Base-by-base conservation (phyloP, 2,888 invertebrate species). In the Oegoconia quadripuncta region DNA sequence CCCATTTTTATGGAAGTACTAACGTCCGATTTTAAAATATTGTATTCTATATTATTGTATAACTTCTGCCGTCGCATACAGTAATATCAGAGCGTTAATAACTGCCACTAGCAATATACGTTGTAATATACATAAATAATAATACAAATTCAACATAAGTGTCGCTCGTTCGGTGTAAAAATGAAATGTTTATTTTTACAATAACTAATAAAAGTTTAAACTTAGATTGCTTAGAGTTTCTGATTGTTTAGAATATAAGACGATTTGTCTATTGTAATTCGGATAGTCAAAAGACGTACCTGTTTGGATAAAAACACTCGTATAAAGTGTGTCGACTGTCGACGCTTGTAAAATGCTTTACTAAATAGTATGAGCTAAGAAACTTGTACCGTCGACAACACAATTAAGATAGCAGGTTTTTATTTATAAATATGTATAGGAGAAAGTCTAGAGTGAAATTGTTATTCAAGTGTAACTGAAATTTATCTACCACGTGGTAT, bases 31-130 rank as follows among this genome's bases (percentile, higher is more conserved):
- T 18, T 27, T 5, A 16, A 20, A 22, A 4, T 12, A 31, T 20
- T 31, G 18, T 18, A 31, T 17, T 20, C 31, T 12, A 12, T 31
- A 6, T 11, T 27, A 26, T 8, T 29, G 13, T 29, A 29, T n/a
- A 32, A 32, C 28, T 28, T 27, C 34, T 34, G 30, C 34, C 41
- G 43, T 44, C 55, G 46, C 53, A 51, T 41, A 43, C 63, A 55
- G 50, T 57, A 58, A 59, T 65, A 71, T 69, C 69, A 70, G 72
- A 80, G 74, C 78, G 73, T 80, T 67, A 55, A 78, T 72, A 75
- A 87, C 86, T 87, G 86, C 86, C 86, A 87, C 74, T 87, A 87
- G 82, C 65, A 64, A 64, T 64, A 74, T 69, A 77, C 67, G 69
- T 67, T 77, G 65, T 78, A 75, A 78, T 74, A 74, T 72, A 71